A percentile compares a stretch with the other conserved stretches of the same genome.
Evolutionary conservation across 2,888 invertebrate genomes (phyloP).

Genomic region (Stenodera caucasica): DNA sequence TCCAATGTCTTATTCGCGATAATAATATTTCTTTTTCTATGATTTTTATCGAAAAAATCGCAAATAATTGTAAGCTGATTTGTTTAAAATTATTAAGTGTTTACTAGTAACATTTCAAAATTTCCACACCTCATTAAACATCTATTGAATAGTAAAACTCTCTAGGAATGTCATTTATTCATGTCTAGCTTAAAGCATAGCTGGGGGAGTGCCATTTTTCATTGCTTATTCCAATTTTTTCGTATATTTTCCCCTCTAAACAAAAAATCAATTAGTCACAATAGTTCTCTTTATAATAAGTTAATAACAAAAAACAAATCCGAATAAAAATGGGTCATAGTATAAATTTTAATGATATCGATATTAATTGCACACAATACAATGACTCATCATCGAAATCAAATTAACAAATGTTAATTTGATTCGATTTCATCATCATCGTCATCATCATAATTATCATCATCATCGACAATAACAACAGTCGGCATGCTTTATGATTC

Average conservation of each 20-base stretch:
- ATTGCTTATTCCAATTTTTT: too few species aligned
- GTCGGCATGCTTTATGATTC: background rate
- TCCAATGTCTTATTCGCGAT: background rate
- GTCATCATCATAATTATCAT: background rate
- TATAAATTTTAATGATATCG: background rate
- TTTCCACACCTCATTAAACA: slow-evolving; percentile 6
- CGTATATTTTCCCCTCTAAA: too few species aligned
- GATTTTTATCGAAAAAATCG: too few species aligned
- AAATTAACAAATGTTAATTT: slow-evolving; percentile 6
- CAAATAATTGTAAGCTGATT: too few species aligned
- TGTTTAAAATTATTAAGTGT: background rate
- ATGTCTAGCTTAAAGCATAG: background rate
- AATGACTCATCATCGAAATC: slow-evolving; percentile 3
- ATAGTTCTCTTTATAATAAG: background rate
- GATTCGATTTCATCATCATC: slow-evolving; percentile 2
- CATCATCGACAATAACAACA: too few species aligned
- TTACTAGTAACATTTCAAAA: background rate
- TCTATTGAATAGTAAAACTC: background rate
- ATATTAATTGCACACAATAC: slow-evolving; percentile 4
- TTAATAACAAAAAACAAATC: too few species aligned
- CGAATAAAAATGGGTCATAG: too few species aligned
- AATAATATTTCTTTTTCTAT: too few species aligned
- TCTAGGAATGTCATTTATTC: background rate
- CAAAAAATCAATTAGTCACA: background rate
- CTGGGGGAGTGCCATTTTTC: background rate